A percentile compares a stretch with the other conserved stretches of the same genome.
Evolutionary conservation across 2,797 vertebrate species (phyloP).

Genomic region (Brotula barbata): DNA sequence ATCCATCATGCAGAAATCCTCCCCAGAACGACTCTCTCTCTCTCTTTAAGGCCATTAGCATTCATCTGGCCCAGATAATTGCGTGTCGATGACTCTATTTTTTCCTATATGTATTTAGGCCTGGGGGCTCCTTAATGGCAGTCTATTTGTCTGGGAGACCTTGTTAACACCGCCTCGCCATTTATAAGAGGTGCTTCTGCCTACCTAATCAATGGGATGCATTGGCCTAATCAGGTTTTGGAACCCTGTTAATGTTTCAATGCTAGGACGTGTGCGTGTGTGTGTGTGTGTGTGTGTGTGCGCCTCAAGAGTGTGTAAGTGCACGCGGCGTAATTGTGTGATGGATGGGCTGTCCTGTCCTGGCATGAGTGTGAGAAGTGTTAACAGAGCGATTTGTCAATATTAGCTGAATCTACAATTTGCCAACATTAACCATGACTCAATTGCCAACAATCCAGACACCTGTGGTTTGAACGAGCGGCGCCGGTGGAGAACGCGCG

Average conservation of each 20-base stretch:
- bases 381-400: slow-evolving; percentile 61
- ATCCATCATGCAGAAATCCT: slow-evolving; percentile 58
- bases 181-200: slow-evolving; percentile 69
- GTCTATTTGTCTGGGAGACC: slow-evolving; percentile 70
- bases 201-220: slow-evolving; percentile 72
- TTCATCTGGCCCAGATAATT: slow-evolving; percentile 61
- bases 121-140: slow-evolving; percentile 54
- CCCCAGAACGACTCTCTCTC: slow-evolving; percentile 10
- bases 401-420: slow-evolving; percentile 50
- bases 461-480: slow-evolving; percentile 16
- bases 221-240: slow-evolving; percentile 71
- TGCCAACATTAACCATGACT: slow-evolving; percentile 20
- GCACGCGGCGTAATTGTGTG: slow-evolving; percentile 51
- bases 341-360: slow-evolving; percentile 53
- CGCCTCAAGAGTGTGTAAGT: slow-evolving; percentile 10
- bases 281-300: slow-evolving; percentile 9
- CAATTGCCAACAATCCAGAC: slow-evolving; percentile 4
- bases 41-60: slow-evolving; percentile 61
- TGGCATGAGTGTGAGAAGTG: slow-evolving; percentile 57
- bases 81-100: slow-evolving; percentile 58
- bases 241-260: slow-evolving; percentile 61
- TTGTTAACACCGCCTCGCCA: slow-evolving; percentile 64
- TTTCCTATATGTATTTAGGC: slow-evolving; percentile 62
- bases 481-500: slow-evolving; percentile 15
- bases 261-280: slow-evolving; percentile 30